These are phyloP conservation scores for Esox niger DNA, from an alignment of 2,113 vertebrate genomes.

Conservation along the genomic window DNA sequence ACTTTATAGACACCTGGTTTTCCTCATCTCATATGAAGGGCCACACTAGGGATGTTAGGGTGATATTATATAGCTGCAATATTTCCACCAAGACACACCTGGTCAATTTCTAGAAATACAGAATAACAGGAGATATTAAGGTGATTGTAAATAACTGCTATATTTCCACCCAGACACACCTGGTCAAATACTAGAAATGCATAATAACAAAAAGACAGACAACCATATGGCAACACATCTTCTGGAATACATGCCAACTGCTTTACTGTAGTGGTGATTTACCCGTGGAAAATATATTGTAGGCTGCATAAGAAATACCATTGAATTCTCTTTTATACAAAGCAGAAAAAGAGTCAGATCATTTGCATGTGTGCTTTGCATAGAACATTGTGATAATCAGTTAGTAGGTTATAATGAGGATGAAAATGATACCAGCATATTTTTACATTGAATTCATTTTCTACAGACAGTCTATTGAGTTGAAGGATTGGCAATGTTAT, in stretches of 20 bases:
- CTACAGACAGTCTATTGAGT: too few relatives aligned
- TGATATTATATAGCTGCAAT: neutral
- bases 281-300: conserved; percentile 42
- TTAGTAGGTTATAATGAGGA: too few relatives aligned
- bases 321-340: conserved; percentile 23
- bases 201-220: neutral
- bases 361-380: neutral
- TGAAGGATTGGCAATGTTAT: too few relatives aligned
- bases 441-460: too few relatives aligned
- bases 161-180: neutral
- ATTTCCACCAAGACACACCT: neutral
- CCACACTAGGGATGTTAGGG: neutral
- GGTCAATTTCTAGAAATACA: neutral
- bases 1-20: too few relatives aligned
- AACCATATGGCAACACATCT: neutral
- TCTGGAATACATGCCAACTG: conserved; percentile 1
- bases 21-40: neutral
- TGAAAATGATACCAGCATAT: too few relatives aligned
- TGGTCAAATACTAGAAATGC: neutral
- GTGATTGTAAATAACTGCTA: neutral
- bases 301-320: conserved; percentile 25
- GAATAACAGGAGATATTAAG: neutral
- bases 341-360: conserved; percentile 4
- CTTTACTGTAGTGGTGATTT: neutral
- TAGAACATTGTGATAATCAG: too few relatives aligned